A percentile compares a stretch with the other conserved stretches of the same genome.
Evolutionary conservation across 2,888 invertebrate species (phyloP).

Genomic region (Pheosia tremula): DNA sequence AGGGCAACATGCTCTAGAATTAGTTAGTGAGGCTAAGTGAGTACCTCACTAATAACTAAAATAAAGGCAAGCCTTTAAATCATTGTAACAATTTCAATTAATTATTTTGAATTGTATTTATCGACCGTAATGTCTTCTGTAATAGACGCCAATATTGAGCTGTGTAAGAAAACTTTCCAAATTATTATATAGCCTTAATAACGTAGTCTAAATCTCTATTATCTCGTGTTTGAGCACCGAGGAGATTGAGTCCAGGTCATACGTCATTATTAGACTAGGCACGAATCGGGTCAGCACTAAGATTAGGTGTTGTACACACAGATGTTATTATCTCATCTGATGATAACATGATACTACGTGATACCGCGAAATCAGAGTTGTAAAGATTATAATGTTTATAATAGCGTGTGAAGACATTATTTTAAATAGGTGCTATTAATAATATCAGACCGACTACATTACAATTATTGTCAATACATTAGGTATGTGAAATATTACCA

Average conservation of each 20-base stretch:
- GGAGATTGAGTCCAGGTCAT: conserved; percentile 70
- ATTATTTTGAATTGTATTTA: too few relatives aligned
- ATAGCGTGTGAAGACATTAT: conserved; percentile 43
- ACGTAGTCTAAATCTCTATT: conserved; percentile 62
- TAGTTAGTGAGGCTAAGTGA: too few relatives aligned
- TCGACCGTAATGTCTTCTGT: too few relatives aligned
- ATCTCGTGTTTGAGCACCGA: conserved; percentile 68
- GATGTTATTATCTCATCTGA: conserved; percentile 55
- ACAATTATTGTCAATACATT: too few relatives aligned
- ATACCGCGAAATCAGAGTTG: conserved; percentile 68
- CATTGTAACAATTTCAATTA: too few relatives aligned
- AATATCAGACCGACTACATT: neutral
- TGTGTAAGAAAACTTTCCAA: conserved; percentile 24
- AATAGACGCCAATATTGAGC: too few relatives aligned
- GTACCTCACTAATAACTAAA: too few relatives aligned
- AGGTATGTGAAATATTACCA: too few relatives aligned
- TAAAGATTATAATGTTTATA: conserved; percentile 64
- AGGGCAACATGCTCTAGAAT: too few relatives aligned
- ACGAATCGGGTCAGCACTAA: conserved; percentile 69
- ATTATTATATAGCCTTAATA: conserved; percentile 49
- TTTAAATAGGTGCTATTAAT: conserved; percentile 6
- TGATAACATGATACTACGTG: conserved; percentile 54
- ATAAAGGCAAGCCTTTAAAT: neutral
- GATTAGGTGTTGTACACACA: conserved; percentile 68
- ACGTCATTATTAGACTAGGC: conserved; percentile 75